phyloP scores from a whole-genome alignment of 2,888 invertebrate genomes.

The Phengaris arion region DNA sequence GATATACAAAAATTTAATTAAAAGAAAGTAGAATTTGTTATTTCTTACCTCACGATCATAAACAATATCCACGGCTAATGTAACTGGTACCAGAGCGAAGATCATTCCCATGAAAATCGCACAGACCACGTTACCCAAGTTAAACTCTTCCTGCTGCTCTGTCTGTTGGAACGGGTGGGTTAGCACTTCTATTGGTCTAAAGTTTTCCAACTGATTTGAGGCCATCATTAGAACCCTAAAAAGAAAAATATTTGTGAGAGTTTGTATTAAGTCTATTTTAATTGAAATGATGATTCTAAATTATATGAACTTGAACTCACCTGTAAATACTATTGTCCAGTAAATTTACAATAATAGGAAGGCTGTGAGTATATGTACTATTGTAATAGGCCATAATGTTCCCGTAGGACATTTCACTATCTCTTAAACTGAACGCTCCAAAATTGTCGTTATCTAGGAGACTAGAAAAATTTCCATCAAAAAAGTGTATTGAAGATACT shows the following conservation, averaged over 20 bases:
- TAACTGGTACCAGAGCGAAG: conserved; percentile 87
- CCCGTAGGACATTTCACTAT: conserved; percentile 74
- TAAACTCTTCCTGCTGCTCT: conserved; percentile 85
- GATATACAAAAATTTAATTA: conserved; percentile 9
- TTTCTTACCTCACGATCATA: conserved; percentile 87
- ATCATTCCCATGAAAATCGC: conserved; percentile 89
- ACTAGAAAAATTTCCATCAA: conserved; percentile 83
- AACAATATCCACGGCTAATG: conserved; percentile 88
- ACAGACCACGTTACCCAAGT: conserved; percentile 85
- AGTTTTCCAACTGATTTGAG: conserved; percentile 58
- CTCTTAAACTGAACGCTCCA: conserved; percentile 82
- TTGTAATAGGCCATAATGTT: conserved; percentile 85
- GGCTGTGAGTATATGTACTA: conserved; percentile 87
- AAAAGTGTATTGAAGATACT: conserved; percentile 70
- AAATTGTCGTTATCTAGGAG: conserved; percentile 82
- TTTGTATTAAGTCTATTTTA: no score
- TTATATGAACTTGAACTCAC: conserved; percentile 57
- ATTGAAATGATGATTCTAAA: no score
- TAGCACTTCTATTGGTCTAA: conserved; percentile 81
- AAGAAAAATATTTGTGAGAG: background rate
- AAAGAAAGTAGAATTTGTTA: conserved; percentile 1
- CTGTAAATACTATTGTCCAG: conserved; percentile 85
- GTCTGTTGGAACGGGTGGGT: conserved; percentile 87
- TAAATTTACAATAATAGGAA: conserved; percentile 87
- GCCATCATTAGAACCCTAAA: conserved; percentile 63